Conservation (phyloP, 1,140 invertebrate species). For the Drosophila ogumai region DNA sequence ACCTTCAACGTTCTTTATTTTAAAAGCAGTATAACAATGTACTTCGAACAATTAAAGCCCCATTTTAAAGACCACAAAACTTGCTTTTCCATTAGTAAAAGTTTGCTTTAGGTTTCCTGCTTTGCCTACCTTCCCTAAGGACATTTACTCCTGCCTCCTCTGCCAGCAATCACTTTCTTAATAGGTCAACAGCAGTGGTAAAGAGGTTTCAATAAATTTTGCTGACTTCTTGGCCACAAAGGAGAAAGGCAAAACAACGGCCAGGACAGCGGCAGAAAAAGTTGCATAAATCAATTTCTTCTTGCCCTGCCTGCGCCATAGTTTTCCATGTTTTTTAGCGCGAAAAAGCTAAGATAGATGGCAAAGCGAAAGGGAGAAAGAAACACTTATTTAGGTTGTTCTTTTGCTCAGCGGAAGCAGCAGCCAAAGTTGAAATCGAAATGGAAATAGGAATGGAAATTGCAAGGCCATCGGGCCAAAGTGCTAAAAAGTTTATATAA, state of each 20-base stretch:
- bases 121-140: not conserved
- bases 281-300: slow-evolving; percentile 76
- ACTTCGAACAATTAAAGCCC: slow-evolving; percentile 7
- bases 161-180: slow-evolving; percentile 49
- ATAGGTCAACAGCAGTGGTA: slow-evolving; percentile 65
- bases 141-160: not conserved
- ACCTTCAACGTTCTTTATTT: not conserved
- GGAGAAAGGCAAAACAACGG: slow-evolving; percentile 13
- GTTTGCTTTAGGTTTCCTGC: slow-evolving; percentile 33
- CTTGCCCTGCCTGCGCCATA: slow-evolving; percentile 5
- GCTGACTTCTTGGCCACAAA: slow-evolving; percentile 48
- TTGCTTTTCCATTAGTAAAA: slow-evolving; percentile 64
- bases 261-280: slow-evolving; percentile 26
- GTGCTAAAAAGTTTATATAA: slow-evolving; percentile 20
- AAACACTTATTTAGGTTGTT: slow-evolving; percentile 68
- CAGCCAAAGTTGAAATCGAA: slow-evolving; percentile 49
- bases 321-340: slow-evolving; percentile 45
- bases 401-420: slow-evolving; percentile 45
- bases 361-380: slow-evolving; percentile 3
- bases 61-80: slow-evolving; percentile 63
- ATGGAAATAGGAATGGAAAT: slow-evolving; percentile 66
- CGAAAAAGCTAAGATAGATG: slow-evolving; percentile 35
- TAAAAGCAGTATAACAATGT: not conserved
- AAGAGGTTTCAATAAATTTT: slow-evolving; percentile 69
- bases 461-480: slow-evolving; percentile 57